phyloP scores from a whole-genome alignment of 2,888 invertebrate genomes.

The Eucriotettix oculatus region DNA sequence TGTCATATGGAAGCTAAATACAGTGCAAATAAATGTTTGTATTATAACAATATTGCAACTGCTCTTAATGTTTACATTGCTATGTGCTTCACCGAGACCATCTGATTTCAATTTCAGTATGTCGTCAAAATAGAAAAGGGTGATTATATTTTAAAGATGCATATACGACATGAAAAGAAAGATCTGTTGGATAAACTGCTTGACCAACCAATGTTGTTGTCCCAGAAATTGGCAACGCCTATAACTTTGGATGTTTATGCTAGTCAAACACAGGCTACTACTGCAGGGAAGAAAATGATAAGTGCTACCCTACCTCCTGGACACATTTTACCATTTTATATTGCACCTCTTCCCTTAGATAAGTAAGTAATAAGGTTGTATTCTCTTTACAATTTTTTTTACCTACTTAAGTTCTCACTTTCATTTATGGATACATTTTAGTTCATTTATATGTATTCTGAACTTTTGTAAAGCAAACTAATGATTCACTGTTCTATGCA shows the following conservation, averaged over 20 bases:
- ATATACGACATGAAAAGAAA: slow-evolving; percentile 79
- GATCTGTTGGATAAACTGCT: slow-evolving; percentile 69
- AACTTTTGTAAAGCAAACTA: too few species aligned
- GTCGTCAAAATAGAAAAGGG: slow-evolving; percentile 84
- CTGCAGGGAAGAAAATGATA: slow-evolving; percentile 62
- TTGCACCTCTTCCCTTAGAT: slow-evolving; percentile 61
- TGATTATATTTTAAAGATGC: slow-evolving; percentile 73
- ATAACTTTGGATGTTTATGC: slow-evolving; percentile 63
- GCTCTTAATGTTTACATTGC: neutral
- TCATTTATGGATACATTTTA: too few species aligned
- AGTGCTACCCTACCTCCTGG: slow-evolving; percentile 40
- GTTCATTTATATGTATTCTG: too few species aligned
- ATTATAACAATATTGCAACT: too few species aligned
- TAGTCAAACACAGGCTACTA: slow-evolving; percentile 48
- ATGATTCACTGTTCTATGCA: too few species aligned
- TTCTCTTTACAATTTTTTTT: too few species aligned
- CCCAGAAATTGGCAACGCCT: slow-evolving; percentile 56
- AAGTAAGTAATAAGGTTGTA: slow-evolving; percentile 43
- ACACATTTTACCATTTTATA: slow-evolving; percentile 53
- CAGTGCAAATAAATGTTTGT: too few species aligned
- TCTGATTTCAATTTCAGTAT: slow-evolving; percentile 38
- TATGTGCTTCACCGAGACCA: slow-evolving; percentile 1
- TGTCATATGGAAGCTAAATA: too few species aligned
- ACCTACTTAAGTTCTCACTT: too few species aligned
- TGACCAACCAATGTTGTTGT: slow-evolving; percentile 57